These are phyloP conservation scores for Sandelia bainsii DNA, from an alignment of 2,797 vertebrate species.

Conservation along the genomic window DNA sequence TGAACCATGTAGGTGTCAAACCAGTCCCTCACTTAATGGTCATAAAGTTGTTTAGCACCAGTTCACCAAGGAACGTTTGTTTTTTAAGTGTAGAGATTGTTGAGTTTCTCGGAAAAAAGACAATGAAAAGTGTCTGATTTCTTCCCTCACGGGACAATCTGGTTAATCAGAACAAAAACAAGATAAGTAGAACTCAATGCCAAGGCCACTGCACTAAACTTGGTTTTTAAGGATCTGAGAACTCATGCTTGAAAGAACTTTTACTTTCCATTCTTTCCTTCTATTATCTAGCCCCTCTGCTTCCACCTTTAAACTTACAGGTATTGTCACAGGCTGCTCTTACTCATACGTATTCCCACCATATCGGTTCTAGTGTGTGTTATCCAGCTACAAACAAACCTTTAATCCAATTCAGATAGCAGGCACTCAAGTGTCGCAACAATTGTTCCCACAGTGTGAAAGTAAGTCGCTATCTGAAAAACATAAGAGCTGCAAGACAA, in stretches of 20 bases:
- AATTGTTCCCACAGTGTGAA: conserved; percentile 81
- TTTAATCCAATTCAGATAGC: conserved; percentile 80
- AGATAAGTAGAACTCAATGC: conserved; percentile 36
- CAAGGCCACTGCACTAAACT: conserved; percentile 26
- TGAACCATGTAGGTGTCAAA: conserved; percentile 64
- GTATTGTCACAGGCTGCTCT: conserved; percentile 43
- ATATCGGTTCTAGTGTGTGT: conserved; percentile 64
- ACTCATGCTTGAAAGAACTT: conserved; percentile 32
- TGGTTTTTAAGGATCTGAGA: conserved; percentile 38
- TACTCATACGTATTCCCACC: conserved; percentile 65
- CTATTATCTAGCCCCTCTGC: conserved; percentile 16
- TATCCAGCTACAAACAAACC: conserved; percentile 71
- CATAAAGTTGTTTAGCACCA: conserved; percentile 65
- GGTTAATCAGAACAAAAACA: conserved; percentile 48
- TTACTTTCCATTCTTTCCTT: conserved; percentile 41
- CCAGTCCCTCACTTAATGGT: conserved; percentile 41
- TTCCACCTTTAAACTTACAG: conserved; percentile 36
- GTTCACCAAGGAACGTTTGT: conserved; percentile 40
- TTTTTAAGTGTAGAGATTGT: conserved; percentile 32
- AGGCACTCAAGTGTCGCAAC: conserved; percentile 77
- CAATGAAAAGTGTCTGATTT: conserved; percentile 58
- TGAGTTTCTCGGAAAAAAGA: conserved; percentile 46
- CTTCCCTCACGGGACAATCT: conserved; percentile 28
- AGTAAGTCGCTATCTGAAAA: conserved; percentile 75
- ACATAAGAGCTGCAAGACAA: conserved; percentile 78